A percentile compares a stretch with the other conserved stretches of the same genome.
Conservation (phyloP, 2,888 invertebrate genomes). For the Oxycera nigricornis region DNA sequence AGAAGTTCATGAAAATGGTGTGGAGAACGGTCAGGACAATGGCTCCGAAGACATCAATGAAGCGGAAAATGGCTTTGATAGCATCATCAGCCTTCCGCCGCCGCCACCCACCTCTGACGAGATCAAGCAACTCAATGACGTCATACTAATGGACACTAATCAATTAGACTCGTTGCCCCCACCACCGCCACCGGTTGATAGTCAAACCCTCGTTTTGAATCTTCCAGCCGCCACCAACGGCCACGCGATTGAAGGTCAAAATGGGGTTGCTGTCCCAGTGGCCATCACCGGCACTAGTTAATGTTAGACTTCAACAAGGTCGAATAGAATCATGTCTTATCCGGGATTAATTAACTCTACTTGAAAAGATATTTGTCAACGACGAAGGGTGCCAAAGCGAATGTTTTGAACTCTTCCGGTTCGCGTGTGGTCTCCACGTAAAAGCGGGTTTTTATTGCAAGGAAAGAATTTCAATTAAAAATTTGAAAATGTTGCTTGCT, state of each 20-base stretch:
- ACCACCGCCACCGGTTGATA: conserved; percentile 54
- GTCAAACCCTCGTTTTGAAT: not conserved
- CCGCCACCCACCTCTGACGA: conserved; percentile 61
- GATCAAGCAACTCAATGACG: conserved; percentile 58
- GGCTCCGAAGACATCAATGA: not conserved
- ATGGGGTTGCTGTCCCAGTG: conserved; percentile 47
- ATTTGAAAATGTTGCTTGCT: no score
- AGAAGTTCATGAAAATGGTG: conserved; percentile 6
- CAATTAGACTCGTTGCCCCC: conserved; percentile 61
- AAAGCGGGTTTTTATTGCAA: no score
- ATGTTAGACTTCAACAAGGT: conserved; percentile 43
- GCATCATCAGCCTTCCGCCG: conserved; percentile 60
- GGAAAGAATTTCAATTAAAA: no score
- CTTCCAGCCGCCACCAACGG: conserved; percentile 28
- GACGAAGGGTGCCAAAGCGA: no score
- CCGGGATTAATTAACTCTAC: not conserved
- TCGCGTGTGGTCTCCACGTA: no score
- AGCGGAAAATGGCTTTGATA: conserved; percentile 57
- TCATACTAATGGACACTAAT: conserved; percentile 55
- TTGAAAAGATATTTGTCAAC: no score
- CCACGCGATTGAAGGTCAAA: conserved; percentile 46
- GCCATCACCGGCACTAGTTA: conserved; percentile 50
- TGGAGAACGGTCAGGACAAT: conserved; percentile 4
- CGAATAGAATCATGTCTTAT: conserved; percentile 13
- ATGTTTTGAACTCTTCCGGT: no score